phyloP scores from a whole-genome alignment of 2,888 invertebrate genomes.

The Pedicia rivosa region DNA sequence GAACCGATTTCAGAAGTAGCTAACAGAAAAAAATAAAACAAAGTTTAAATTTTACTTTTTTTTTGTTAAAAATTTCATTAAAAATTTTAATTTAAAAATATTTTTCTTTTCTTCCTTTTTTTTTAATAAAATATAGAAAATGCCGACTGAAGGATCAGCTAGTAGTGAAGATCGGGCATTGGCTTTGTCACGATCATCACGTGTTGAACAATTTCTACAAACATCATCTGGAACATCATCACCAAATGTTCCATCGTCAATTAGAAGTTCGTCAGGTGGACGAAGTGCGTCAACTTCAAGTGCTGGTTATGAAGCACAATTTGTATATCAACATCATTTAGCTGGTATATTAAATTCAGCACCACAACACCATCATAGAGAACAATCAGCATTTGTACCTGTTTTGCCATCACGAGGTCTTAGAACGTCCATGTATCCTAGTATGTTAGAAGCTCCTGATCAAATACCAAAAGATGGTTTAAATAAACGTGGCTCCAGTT shows the following conservation, averaged over 20 bases:
- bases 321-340: conserved; percentile 51
- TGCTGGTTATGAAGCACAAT: conserved; percentile 44
- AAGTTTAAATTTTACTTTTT: no score
- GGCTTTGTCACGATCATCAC: conserved; percentile 29
- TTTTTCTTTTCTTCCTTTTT: no score
- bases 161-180: conserved; percentile 19
- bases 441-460: conserved; percentile 46
- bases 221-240: conserved; percentile 26
- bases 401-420: conserved; percentile 66
- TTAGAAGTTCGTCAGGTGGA: conserved; percentile 32
- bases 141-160: conserved; percentile 24
- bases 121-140: no score
- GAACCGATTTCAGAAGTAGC: no score
- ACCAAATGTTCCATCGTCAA: conserved; percentile 9
- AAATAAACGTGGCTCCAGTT: conserved; percentile 41
- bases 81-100: no score
- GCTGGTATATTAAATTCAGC: conserved; percentile 27
- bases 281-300: conserved; percentile 30
- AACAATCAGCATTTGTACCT: conserved; percentile 75
- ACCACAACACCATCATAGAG: conserved; percentile 41
- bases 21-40: no score
- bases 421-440: conserved; percentile 53
- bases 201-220: conserved; percentile 44
- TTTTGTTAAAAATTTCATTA: no score
- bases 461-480: conserved; percentile 13